Percentiles rank a stretch among this genome's conserved stretches.
Evolutionary conservation across 2,888 invertebrate species (phyloP).

Genomic region (Rutpela maculata): DNA sequence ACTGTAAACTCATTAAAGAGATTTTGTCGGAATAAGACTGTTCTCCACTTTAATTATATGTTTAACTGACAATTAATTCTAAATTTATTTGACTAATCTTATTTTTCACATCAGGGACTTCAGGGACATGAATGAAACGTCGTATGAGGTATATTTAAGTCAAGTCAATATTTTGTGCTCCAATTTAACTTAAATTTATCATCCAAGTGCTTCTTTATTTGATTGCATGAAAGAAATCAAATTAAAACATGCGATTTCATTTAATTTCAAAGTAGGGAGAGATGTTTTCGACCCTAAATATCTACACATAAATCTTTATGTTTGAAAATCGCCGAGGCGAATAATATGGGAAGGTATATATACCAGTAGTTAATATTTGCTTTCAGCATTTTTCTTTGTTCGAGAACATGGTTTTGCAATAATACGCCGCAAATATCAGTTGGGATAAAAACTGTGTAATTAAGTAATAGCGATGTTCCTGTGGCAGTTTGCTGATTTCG

Average conservation of each 20-base stretch:
- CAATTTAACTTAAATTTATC: neutral
- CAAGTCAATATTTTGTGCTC: neutral
- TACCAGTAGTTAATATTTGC: slow-evolving; percentile 38
- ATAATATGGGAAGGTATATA: slow-evolving; percentile 28
- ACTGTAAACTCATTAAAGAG: no score
- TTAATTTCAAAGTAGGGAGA: slow-evolving; percentile 11
- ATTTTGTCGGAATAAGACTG: no score
- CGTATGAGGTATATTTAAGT: no score
- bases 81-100: no score
- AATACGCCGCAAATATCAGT: neutral
- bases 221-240: slow-evolving; percentile 20
- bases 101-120: no score
- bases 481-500: slow-evolving; percentile 1
- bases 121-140: no score
- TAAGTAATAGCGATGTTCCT: slow-evolving; percentile 4
- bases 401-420: slow-evolving; percentile 14
- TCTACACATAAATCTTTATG: slow-evolving; percentile 30
- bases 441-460: slow-evolving; percentile 23
- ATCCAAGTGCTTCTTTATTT: neutral
- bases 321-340: slow-evolving; percentile 30
- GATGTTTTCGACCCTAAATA: slow-evolving; percentile 10
- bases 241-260: slow-evolving; percentile 35
- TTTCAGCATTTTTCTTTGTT: slow-evolving; percentile 24
- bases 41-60: no score
- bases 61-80: no score